Base-by-base conservation (phyloP, 1,140 invertebrate species). In the Belonocnema kinseyi region DNA sequence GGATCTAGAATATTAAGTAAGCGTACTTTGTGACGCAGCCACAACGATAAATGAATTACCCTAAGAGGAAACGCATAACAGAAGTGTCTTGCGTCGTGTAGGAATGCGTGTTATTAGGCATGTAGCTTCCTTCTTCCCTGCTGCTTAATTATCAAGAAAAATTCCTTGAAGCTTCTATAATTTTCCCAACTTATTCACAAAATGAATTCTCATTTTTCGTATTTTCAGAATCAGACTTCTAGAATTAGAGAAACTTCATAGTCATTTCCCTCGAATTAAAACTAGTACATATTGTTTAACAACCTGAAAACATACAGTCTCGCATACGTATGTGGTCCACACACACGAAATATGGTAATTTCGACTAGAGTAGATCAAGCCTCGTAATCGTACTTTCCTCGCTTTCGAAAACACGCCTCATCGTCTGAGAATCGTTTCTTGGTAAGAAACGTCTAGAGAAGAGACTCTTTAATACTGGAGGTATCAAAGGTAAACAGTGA, bases 391-490 rank as follows among this genome's bases (percentile, higher is more conserved):
- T 46, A 46, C 8, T 46, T 46, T 46, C 40, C 40, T 46, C 40
- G 40, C 40, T 46, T 46, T 11, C 40, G 40, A 46, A 46, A 46
- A 10, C 40, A 46, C 14, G 40, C 21, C 58, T 61, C 72, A 73
- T 80, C 83, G 40, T 50, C 79, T 77, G 83, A 50, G 72, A 10
- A n/a, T 46, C 66, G 17, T 79, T 82, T 84, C 71, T 7, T 50
- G 5, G 11, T 5, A 13, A 58, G 77, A 81, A 84, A 84, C 73
- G 81, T 52, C 73, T 79, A 78, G 79, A 71, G 81, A 84, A 17
- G 33, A 50, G 40, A 66, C 53, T 54, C 53, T 46, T 66, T 66
- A 46, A 13, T 66, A 46, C 8, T 40, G 1, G 16, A 33, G 40
- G 40, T 46, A 46, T 46, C 7, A 46, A 46, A 46, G 40, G 40